Evolutionary conservation across 1,140 invertebrate species (phyloP).

Genomic region (Apis cerana): DNA sequence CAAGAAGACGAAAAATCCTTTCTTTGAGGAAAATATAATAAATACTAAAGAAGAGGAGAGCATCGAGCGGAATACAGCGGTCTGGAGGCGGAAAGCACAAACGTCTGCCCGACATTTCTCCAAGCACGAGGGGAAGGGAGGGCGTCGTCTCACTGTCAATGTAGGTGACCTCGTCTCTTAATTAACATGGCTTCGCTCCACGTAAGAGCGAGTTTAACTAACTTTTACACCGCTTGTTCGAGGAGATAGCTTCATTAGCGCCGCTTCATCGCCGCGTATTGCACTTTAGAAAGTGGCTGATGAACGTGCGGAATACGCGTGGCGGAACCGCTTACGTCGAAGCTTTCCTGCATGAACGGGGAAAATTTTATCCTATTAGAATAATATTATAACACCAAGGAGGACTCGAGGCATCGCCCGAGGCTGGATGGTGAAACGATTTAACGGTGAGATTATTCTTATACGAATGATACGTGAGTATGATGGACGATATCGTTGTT

Average conservation of each 20-base stretch:
- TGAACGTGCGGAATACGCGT: constrained; percentile 61
- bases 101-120: constrained; percentile 66
- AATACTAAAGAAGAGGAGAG: not conserved
- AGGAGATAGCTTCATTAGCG: constrained; percentile 76
- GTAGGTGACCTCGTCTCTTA: constrained; percentile 77
- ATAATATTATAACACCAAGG: not conserved
- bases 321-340: not conserved
- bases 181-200: constrained; percentile 69
- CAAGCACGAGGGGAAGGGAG: not conserved
- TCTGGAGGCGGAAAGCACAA: constrained; percentile 46
- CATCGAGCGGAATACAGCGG: not conserved
- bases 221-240: constrained; percentile 69
- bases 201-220: constrained; percentile 68
- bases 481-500: too few species aligned
- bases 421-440: not conserved
- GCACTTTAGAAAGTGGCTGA: constrained; percentile 72
- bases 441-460: not conserved
- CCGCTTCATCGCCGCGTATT: constrained; percentile 69
- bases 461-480: too few species aligned
- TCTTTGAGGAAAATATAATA: not conserved
- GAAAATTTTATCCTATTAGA: constrained; percentile 17
- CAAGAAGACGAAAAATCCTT: not conserved
- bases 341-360: constrained; percentile 24
- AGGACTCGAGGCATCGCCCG: not conserved
- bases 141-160: constrained; percentile 61